Percentiles rank a stretch among this genome's conserved stretches.
phyloP scores from a whole-genome alignment of 30 jellyfish, hydroid and myxozoan species.

The Aurelia aurita region DNA sequence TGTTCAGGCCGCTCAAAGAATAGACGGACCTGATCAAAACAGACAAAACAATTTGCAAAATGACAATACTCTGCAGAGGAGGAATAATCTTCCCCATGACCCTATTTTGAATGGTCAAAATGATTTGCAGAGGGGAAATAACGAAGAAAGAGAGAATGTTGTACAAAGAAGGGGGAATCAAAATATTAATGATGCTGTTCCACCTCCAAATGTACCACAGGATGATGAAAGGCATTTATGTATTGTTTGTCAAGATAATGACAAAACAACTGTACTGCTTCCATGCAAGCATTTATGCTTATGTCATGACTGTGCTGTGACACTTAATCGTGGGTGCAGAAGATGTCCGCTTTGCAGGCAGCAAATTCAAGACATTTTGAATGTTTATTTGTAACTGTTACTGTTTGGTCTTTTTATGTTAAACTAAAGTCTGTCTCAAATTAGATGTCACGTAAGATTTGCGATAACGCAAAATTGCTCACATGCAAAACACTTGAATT shows the following conservation, averaged over 20 bases:
- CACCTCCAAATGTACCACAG: background rate
- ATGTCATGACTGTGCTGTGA: slow-evolving; percentile 31
- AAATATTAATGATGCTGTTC: background rate
- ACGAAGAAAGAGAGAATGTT: background rate
- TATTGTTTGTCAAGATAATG: slow-evolving; percentile 45
- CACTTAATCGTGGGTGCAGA: slow-evolving; percentile 6
- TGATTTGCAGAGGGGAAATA: too few relatives aligned
- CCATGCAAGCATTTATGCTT: slow-evolving; percentile 58
- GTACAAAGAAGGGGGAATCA: background rate
- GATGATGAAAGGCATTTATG: slow-evolving; percentile 31
- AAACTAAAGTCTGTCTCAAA: too few relatives aligned
- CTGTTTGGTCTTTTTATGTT: background rate
- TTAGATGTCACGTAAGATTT: too few relatives aligned
- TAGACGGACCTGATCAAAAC: too few relatives aligned
- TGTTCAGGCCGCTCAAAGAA: too few relatives aligned
- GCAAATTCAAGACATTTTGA: slow-evolving; percentile 17
- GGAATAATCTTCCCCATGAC: too few relatives aligned
- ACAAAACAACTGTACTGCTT: slow-evolving; percentile 30
- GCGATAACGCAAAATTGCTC: too few relatives aligned
- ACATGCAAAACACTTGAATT: too few relatives aligned
- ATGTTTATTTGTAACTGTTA: slow-evolving; percentile 37
- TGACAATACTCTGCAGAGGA: too few relatives aligned
- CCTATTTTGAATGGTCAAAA: too few relatives aligned
- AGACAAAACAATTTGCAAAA: too few relatives aligned
- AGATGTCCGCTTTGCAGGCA: slow-evolving; percentile 49